Base-by-base conservation (phyloP, 2,888 invertebrate species). In the Dromius quadrimaculatus region DNA sequence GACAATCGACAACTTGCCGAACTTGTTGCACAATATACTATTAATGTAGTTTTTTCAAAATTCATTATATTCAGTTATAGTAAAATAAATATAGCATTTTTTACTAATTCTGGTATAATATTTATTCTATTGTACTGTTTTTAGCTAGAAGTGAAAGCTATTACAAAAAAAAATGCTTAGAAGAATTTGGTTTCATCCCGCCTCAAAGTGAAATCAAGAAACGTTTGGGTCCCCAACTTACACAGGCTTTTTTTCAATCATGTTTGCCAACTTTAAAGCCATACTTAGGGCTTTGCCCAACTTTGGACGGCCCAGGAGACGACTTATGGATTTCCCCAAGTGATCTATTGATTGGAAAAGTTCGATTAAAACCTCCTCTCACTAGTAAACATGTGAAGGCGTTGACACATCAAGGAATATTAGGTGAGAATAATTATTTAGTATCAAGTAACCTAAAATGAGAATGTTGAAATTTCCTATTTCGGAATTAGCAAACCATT, bases 241-340 rank as follows among this genome's bases (percentile, higher is more conserved):
- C 82, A 0, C 73, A 79, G 15, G 75, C 82, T 1, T 75, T 84
- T 8, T 80, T 83, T 68, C 75, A 79, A 38, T 71, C 76, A 61
- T 76, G 79, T 57, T 79, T 81, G 2, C 75, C 77, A 1, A 76
- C 79, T 3, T 71, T 82, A 9, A 73, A 76, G 65, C 74, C 72
- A 11, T 75, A 77, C 68, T 77, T 83, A 38, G 81, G 83, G 0
- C 70, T 81, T 6, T 72, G 72, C 22, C 79, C 80, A 1, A 76
- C 77, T 3, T 72, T 84, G 17, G 70, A 78, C 66, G 83, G 83
- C 1, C 78, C 83, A 13, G 79, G 78, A 19, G 75, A 77, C 2
- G 79, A 80, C 15, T 71, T 83, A 19, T 84, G 84, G 84, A 75
- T 78, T 2, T 83, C 84, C 0, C 84, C 84, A 1, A 84, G 83